Evolutionary conservation across 2,888 invertebrate genomes (phyloP), one percentile per base, ranked within the genome.

Genomic region (Dorcus hopei): DNA sequence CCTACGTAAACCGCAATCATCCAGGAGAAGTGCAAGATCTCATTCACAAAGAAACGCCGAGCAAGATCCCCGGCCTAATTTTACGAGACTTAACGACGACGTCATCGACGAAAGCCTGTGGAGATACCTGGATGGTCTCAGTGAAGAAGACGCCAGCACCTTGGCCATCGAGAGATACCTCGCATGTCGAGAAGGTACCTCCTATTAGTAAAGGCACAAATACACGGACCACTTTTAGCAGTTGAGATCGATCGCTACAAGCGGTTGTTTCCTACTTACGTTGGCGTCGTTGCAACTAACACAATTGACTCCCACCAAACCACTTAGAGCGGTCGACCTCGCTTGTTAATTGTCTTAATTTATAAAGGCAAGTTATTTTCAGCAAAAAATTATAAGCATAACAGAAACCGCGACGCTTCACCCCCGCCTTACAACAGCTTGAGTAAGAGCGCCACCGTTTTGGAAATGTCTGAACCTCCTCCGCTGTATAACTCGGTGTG

Each of bases 401-500:
- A 19, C 2, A 2, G 19, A 19, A 19, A 19, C 19, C 2, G 16
- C 3, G 38, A 19, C 7, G 42, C n/a, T 11, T 14, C 49, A n/a
- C 58, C 58, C 0, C 58, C 58, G 6, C 49, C 58, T 7, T 58
- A 58, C 26, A 53, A 53, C 38, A 54, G 54, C 14, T 23, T 50
- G 33, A 43, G 50, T 2, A 38, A 41, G 19, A 58, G 50, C 50
- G 26, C 26, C 26, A 38, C 19, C 19, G 16, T 47, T 38, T 38
- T 41, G n/a, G 54, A 50, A 45, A 4, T 40, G 1, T 40, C 48
- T 9, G 59, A 52, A 23, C 59, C 59, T 23, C 59, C 59, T 7
- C 59, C 59, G 3, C 52, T 53, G 39, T 59, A 59, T 41, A 56
- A 49, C 39, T 33, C 49, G 11, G 49, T 59, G n/a, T 58, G 42